Evolutionary conservation across 2,113 vertebrate species (phyloP).

Genomic region (Apistogramma diplotaenia): DNA sequence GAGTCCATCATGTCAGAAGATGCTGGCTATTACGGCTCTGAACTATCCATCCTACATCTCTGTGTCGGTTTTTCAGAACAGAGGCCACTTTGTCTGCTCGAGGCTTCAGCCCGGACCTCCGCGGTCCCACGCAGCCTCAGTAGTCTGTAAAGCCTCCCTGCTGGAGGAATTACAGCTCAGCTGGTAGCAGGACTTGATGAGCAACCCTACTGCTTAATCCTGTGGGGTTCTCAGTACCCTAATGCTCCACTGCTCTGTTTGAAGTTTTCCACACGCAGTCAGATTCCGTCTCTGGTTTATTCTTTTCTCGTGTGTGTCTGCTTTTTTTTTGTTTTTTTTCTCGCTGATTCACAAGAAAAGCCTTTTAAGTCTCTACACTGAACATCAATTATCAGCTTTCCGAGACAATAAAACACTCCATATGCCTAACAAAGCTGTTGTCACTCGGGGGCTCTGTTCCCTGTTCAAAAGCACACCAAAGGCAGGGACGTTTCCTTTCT

Average conservation of each 20-base stretch:
- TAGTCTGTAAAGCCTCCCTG: conserved; percentile 17
- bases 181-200: conserved; percentile 48
- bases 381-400: conserved; percentile 73
- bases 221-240: conserved; percentile 19
- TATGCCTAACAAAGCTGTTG: conserved; percentile 56
- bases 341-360: conserved; percentile 47
- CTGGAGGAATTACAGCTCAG: conserved; percentile 46
- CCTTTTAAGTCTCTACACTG: conserved; percentile 51
- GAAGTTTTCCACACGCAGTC: conserved; percentile 36
- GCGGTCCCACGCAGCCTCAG: not conserved
- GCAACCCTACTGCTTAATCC: conserved; percentile 55
- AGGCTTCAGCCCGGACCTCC: conserved; percentile 14
- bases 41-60: conserved; percentile 27
- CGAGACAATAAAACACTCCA: conserved; percentile 44
- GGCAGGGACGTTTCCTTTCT: conserved; percentile 21
- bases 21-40: conserved; percentile 13
- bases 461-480: conserved; percentile 19
- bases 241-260: conserved; percentile 27
- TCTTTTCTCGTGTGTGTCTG: not conserved
- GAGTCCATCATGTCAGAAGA: conserved; percentile 30
- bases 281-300: not conserved
- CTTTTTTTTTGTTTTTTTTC: conserved; percentile 23
- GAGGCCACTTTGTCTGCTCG: conserved; percentile 34
- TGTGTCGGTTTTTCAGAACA: conserved; percentile 24
- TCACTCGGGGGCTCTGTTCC: conserved; percentile 9